phyloP scores from a whole-genome alignment of 2,888 invertebrate genomes.

The Nemapogon koenigi region DNA sequence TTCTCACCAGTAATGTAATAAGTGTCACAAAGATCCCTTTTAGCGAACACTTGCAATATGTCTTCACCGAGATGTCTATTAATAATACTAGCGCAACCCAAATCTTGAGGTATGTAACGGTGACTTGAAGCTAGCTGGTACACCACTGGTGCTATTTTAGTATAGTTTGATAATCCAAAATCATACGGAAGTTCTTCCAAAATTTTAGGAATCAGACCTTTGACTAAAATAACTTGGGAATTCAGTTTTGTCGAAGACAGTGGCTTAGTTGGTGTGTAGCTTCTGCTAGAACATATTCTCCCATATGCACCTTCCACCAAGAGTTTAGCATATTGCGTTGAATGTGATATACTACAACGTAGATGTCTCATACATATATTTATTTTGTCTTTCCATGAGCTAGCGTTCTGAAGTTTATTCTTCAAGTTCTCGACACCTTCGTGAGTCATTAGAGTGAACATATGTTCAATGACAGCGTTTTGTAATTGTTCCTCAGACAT shows the following conservation, averaged over 20 bases:
- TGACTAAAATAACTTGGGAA: conserved; percentile 26
- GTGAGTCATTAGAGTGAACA: conserved; percentile 27
- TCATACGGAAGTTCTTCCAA: neutral
- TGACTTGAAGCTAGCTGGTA: conserved; percentile 24
- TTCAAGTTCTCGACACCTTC: conserved; percentile 14
- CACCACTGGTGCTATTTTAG: conserved; percentile 20
- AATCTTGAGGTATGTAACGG: conserved; percentile 20
- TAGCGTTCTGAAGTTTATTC: conserved; percentile 6
- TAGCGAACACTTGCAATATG: conserved; percentile 23
- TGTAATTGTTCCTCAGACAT: conserved; percentile 26
- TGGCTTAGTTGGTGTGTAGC: conserved; percentile 15
- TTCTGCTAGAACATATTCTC: conserved; percentile 18
- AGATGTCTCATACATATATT: conserved; percentile 22
- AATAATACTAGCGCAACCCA: conserved; percentile 26
- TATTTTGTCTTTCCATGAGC: conserved; percentile 23
- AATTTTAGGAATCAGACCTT: conserved; percentile 12
- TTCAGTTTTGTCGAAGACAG: too few relatives aligned
- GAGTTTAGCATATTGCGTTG: conserved; percentile 28
- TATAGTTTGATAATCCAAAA: conserved; percentile 20
- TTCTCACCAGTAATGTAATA: conserved; percentile 17
- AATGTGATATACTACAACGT: conserved; percentile 22
- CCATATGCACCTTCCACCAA: conserved; percentile 25
- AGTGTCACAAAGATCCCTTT: conserved; percentile 30
- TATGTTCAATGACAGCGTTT: conserved; percentile 27
- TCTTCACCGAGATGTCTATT: conserved; percentile 27